A percentile compares a stretch with the other conserved stretches of the same genome.
Conservation (phyloP, 1,140 invertebrate genomes). For the Homalodisca vitripennis region DNA sequence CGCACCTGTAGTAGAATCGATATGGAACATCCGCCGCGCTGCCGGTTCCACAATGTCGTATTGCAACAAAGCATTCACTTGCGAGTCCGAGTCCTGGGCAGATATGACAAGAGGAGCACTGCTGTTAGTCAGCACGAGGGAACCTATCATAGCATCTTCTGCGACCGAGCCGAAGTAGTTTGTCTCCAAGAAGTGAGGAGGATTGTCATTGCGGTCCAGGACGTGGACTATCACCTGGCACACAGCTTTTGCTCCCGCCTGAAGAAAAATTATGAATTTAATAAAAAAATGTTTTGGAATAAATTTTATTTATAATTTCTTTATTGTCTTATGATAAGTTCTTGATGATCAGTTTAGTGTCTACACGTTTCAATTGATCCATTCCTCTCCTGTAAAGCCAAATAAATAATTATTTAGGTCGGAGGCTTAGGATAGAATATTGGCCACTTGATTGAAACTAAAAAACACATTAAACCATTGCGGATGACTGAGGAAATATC, state of each 20-base stretch:
- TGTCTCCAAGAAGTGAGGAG: constrained; percentile 70
- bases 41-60: constrained; percentile 81
- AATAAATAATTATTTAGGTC: too few species aligned
- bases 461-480: too few species aligned
- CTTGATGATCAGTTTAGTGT: too few species aligned
- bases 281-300: too few species aligned
- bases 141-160: constrained; percentile 68
- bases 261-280: constrained; percentile 40
- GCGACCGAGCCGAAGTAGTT: constrained; percentile 68
- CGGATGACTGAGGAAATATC: too few species aligned
- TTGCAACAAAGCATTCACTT: constrained; percentile 76
- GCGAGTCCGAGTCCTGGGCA: constrained; percentile 75
- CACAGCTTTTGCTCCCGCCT: constrained; percentile 65
- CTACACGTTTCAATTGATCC: too few species aligned
- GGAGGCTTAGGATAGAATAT: too few species aligned
- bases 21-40: constrained; percentile 73
- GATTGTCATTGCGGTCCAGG: constrained; percentile 81
- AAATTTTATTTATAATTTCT: too few species aligned
- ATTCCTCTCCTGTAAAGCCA: too few species aligned
- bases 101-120: constrained; percentile 76
- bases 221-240: constrained; percentile 74
- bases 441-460: too few species aligned
- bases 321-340: too few species aligned
- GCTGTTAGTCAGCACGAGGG: constrained; percentile 65
- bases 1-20: constrained; percentile 78